Evolutionary conservation across 2,797 vertebrate genomes (phyloP).

Genomic region (Alauda arvensis): DNA sequence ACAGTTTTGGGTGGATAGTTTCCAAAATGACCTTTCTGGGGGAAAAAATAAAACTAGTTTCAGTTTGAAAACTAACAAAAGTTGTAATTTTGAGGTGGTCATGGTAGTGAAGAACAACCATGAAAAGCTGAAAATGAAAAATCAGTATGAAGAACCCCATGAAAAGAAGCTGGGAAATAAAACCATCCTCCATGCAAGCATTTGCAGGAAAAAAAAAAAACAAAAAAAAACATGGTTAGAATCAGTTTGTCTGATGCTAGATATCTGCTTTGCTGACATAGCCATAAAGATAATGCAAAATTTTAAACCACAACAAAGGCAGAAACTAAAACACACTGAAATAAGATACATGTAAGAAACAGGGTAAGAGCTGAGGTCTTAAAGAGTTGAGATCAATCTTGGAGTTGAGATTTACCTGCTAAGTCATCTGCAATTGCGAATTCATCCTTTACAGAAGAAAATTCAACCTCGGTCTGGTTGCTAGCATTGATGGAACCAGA

Average conservation of each 20-base stretch:
- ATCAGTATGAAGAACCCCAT: neutral
- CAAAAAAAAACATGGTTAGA: neutral
- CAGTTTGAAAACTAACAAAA: neutral
- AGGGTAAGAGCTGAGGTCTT: neutral
- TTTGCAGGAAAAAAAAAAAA: neutral
- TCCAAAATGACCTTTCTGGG: neutral
- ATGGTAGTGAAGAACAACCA: neutral
- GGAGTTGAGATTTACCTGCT: conserved; percentile 70
- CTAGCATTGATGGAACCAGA: conserved; percentile 85
- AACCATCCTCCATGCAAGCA: neutral
- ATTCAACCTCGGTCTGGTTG: conserved; percentile 83
- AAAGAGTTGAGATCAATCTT: neutral
- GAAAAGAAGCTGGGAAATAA: neutral
- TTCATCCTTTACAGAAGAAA: conserved; percentile 82
- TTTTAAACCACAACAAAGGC: neutral
- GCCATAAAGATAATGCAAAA: neutral
- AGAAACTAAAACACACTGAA: neutral
- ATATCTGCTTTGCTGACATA: neutral
- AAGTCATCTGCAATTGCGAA: conserved; percentile 76
- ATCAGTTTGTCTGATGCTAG: neutral
- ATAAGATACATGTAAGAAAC: neutral
- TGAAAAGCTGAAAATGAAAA: neutral
- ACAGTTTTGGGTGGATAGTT: neutral
- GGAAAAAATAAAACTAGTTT: neutral
- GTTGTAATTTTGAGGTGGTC: neutral